Evolutionary conservation across 2,797 vertebrate genomes (phyloP).

Genomic region (Decapterus maruadsi): DNA sequence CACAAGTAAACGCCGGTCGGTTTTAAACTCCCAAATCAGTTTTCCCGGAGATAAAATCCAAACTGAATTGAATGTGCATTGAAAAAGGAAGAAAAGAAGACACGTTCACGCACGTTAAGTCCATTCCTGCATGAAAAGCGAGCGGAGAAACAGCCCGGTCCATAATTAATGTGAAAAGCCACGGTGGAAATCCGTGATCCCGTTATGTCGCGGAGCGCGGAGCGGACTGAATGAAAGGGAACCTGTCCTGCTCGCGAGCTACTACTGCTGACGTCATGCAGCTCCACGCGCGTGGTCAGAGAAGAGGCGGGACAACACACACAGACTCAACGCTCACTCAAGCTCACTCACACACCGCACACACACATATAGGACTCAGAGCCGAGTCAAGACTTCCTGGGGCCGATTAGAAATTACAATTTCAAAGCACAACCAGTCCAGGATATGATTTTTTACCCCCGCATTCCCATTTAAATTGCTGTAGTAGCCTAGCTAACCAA

Average conservation of each 20-base stretch:
- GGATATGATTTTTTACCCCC: too few species aligned
- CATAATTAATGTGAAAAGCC: background rate
- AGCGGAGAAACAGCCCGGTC: background rate
- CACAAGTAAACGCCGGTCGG: background rate
- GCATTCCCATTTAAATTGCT: too few species aligned
- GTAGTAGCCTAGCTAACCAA: too few species aligned
- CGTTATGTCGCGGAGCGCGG: background rate
- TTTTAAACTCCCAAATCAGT: conserved; percentile 29
- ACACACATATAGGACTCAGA: background rate
- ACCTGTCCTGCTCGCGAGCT: conserved; percentile 52
- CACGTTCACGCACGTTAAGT: background rate
- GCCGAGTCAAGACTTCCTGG: background rate
- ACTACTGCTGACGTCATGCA: conserved; percentile 51
- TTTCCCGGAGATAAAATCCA: conserved; percentile 30
- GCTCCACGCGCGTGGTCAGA: background rate
- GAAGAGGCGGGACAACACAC: conserved; percentile 29
- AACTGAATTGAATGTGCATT: background rate
- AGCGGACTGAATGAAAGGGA: conserved; percentile 29
- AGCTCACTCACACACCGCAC: background rate
- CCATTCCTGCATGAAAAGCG: background rate
- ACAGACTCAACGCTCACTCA: too few species aligned
- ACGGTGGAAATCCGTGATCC: conserved; percentile 6
- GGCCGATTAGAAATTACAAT: background rate
- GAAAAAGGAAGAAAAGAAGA: background rate
- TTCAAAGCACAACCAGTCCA: too few species aligned